Conservation (phyloP, 2,888 invertebrate genomes). For the Rambutsinella grinnellia region DNA sequence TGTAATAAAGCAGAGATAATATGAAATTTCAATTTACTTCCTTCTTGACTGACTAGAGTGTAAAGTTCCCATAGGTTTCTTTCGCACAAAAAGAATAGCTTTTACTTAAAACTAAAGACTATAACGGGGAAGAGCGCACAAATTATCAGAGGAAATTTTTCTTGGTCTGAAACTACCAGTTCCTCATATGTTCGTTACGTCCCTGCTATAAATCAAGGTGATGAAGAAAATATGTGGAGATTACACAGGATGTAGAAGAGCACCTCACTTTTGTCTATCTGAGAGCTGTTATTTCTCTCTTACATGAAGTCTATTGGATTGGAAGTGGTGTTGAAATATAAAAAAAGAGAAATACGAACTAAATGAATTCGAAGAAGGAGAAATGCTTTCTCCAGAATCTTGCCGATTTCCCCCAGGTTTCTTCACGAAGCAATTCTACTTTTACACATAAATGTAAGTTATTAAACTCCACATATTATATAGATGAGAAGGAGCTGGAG, state of each 20-base stretch:
- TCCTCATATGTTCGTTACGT: slow-evolving; percentile 33
- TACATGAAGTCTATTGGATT: not conserved
- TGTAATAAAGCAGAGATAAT: too few relatives aligned
- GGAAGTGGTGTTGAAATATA: not conserved
- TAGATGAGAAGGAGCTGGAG: not conserved
- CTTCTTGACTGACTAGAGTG: not conserved
- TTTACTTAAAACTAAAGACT: not conserved
- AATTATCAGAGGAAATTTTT: slow-evolving; percentile 17
- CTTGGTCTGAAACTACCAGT: slow-evolving; percentile 24
- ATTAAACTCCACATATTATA: not conserved
- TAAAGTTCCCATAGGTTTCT: too few relatives aligned
- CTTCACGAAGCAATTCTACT: too few relatives aligned
- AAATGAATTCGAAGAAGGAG: slow-evolving; percentile 50
- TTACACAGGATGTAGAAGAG: too few relatives aligned
- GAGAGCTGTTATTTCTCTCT: too few relatives aligned
- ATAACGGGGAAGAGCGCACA: slow-evolving; percentile 10
- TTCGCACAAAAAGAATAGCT: too few relatives aligned
- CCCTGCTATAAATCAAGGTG: slow-evolving; percentile 41
- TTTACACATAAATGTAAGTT: too few relatives aligned
- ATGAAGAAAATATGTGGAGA: slow-evolving; percentile 33
- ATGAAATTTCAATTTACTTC: slow-evolving; percentile 48
- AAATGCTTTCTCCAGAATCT: too few relatives aligned
- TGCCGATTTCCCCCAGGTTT: too few relatives aligned
- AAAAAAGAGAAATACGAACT: slow-evolving; percentile 22
- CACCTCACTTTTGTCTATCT: too few relatives aligned